Base-by-base conservation (phyloP, 1,140 invertebrate species). In the Trissolcus basalis region DNA sequence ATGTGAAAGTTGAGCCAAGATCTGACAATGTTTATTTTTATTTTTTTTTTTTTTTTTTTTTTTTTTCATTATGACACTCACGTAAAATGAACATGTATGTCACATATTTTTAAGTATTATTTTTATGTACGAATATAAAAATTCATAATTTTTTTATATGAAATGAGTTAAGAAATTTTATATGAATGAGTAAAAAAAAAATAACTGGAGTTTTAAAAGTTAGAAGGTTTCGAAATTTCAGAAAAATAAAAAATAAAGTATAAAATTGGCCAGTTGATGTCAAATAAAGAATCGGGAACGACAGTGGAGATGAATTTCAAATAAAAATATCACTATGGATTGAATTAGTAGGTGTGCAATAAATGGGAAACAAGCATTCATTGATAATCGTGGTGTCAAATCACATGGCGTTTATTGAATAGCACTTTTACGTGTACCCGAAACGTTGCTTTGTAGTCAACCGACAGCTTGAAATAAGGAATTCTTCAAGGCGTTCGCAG, bases 331-430 rank as follows among this genome's bases (percentile, higher is more conserved):
- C 12, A 44, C 19, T 19, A 13, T 48, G 27, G 13, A 55, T 64
- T 63, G 50, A 44, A 15, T 54, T 63, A 36, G 35, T 54, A 53
- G 39, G 41, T 59, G 64, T 19, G 48, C 19, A 59, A 58, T 68
- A 53, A 59, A 68, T 59, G 54, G 55, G 35, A 58, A 59, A 59
- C 41, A 49, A n/a, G 44, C 14, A 68, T 68, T 68, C 54, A 51
- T 45, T 68, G 14, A 59, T 51, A 55, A n/a, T 50, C 36, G 13
- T 35, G 27, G 47, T 68, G 64, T 59, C 55, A 68, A 58, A 53
- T 68, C 55, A 59, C 55, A 50, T 9, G 11, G 14, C 54, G 8
- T n/a, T 51, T 27, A 45, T 58, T 45, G 47, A 51, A 44, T 53
- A 12, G 19, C 35, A 50, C 53, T 56, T 48, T 56, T 56, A 48